Evolutionary conservation across 2,797 vertebrate genomes (phyloP), one percentile per base, ranked within the genome.

Genomic region (Sphenodon punctatus): DNA sequence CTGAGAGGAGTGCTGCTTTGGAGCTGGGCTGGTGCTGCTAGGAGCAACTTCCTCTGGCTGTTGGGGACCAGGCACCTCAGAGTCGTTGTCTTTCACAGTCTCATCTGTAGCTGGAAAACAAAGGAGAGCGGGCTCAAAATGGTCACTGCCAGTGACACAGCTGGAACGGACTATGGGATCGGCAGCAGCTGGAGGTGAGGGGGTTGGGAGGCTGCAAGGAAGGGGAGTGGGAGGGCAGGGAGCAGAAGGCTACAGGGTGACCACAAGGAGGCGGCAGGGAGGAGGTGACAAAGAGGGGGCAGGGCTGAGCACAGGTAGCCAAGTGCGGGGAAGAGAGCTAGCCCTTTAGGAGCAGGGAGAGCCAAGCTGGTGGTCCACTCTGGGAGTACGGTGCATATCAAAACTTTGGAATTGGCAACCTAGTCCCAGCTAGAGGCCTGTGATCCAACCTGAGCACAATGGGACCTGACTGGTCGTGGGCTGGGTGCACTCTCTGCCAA

Each of bases 51-150:
- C 84, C 1, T 5, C 51, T 0, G 43, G 65, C 41, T n/a, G 80
- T 0, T 4, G 74, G 23, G 75, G 72, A 84, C 75, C 2, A 0
- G 83, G 36, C 8, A 11, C 0, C 1, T 36, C 1, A 0, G 85
- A 39, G 1, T 27, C 67, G 2, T 84, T 65, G 0, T 49, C 84
- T 30, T 90, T 92, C 4, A 53, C 3, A 0, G 84, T 76, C 56
- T 76, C 6, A 1, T 87, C 94, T 2, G 83, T 64, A 16, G 87
- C 95, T 93, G 12, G 0, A 15, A 67, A 38, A 32, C 4, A 13
- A 22, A 3, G 1, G 10, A 9, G 13, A 68, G 25, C 27, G 10
- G 7, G 46, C 8, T 3, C 2, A 27, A 75, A 36, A 64, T 16
- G 39, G 27, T 13, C 25, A 23, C 32, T 55, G 43, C 7, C n/a